phyloP scores from a whole-genome alignment of 1,140 invertebrate genomes.

The Micrasema minimum region DNA sequence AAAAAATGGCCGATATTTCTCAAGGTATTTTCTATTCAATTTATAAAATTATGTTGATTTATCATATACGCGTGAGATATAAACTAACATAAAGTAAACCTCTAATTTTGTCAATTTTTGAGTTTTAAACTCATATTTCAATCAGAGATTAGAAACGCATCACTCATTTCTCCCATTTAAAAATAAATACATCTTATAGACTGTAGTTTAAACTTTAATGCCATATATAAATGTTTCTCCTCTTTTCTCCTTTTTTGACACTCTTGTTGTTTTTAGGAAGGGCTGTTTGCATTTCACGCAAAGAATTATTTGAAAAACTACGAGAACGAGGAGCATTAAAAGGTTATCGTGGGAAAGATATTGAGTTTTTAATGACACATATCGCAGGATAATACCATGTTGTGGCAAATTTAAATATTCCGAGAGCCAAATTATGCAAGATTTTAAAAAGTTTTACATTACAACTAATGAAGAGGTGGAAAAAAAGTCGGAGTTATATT shows the following conservation, averaged over 20 bases:
- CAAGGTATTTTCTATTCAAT: neutral
- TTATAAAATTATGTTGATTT: neutral
- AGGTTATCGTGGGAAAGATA: neutral
- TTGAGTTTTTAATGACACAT: neutral
- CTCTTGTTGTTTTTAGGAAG: neutral
- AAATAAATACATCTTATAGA: neutral
- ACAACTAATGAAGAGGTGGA: neutral
- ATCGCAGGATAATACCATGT: neutral
- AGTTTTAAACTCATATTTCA: constrained; percentile 1
- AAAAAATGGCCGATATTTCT: neutral
- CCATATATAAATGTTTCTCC: neutral
- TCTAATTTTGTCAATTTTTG: neutral
- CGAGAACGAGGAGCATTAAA: neutral
- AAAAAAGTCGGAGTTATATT: neutral
- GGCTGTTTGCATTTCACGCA: neutral
- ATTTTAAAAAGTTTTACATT: neutral
- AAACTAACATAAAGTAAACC: neutral
- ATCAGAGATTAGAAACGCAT: neutral
- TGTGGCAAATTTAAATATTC: neutral
- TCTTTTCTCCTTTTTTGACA: neutral
- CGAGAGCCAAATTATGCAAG: neutral
- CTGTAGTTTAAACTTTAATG: neutral
- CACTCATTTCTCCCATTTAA: neutral
- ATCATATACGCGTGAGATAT: neutral
- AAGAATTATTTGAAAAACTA: neutral